These are phyloP conservation scores for Podarcis raffonei DNA, from an alignment of 2,113 vertebrate species.

Conservation along the genomic window DNA sequence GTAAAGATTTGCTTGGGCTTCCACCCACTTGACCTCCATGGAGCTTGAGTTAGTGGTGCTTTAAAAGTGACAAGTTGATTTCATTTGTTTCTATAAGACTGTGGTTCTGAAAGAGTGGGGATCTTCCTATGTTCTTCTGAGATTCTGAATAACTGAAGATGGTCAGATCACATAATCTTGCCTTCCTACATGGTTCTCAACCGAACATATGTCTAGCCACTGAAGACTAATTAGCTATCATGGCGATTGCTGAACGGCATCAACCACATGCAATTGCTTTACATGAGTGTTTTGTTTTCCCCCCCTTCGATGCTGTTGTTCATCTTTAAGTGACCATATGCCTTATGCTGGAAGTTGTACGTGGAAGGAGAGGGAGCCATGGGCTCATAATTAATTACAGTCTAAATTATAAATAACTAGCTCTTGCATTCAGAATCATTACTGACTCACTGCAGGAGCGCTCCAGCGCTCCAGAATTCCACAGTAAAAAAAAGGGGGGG, in stretches of 20 bases:
- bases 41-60: not conserved
- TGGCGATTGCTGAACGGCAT: not conserved
- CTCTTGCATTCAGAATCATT: constrained; percentile 54
- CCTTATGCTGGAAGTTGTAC: constrained; percentile 4
- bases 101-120: not conserved
- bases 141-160: not conserved
- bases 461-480: constrained; percentile 54
- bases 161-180: not conserved
- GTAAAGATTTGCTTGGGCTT: not conserved
- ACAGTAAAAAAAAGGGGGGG: constrained; percentile 27
- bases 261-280: not conserved
- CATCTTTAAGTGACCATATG: constrained; percentile 15
- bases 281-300: accelerated
- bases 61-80: not conserved
- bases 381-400: constrained; percentile 39
- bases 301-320: not conserved
- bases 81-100: not conserved
- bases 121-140: not conserved
- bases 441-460: constrained; percentile 52
- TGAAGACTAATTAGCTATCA: not conserved
- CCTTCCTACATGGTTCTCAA: not conserved
- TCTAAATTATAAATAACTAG: constrained; percentile 38
- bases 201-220: not conserved
- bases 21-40: not conserved
- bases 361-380: constrained; percentile 32